Conservation (phyloP, 2,797 vertebrate species). For the Thaleichthys pacificus region DNA sequence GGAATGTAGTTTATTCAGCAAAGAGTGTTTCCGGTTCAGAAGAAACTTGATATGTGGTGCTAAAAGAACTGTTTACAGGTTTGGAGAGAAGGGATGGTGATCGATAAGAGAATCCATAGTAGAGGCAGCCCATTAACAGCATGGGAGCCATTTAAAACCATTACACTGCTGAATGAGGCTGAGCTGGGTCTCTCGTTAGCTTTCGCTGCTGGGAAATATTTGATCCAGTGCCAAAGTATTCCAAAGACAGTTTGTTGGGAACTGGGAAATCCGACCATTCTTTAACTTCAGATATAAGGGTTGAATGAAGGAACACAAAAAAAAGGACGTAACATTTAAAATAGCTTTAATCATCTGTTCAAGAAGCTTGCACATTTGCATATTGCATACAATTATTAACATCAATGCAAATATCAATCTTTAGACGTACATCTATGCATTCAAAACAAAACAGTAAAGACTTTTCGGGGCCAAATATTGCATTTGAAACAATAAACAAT, state of each 20-base stretch:
- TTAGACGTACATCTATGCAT: slow-evolving; percentile 45
- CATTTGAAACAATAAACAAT: slow-evolving; percentile 41
- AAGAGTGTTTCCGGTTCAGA: neutral
- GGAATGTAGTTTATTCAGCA: neutral
- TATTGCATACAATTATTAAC: slow-evolving; percentile 57
- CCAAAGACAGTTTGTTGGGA: slow-evolving; percentile 18
- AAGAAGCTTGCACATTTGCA: slow-evolving; percentile 59
- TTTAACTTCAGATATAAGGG: neutral
- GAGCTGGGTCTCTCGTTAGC: slow-evolving; percentile 15
- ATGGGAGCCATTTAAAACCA: slow-evolving; percentile 27
- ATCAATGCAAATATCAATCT: slow-evolving; percentile 50
- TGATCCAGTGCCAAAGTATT: slow-evolving; percentile 23
- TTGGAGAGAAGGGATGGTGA: slow-evolving; percentile 28
- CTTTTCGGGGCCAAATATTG: slow-evolving; percentile 40
- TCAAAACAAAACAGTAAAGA: slow-evolving; percentile 32
- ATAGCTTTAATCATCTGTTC: slow-evolving; percentile 64
- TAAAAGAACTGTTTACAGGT: slow-evolving; percentile 41
- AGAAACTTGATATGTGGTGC: neutral
- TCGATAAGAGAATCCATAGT: slow-evolving; percentile 44
- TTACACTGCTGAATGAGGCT: slow-evolving; percentile 24
- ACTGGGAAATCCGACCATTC: slow-evolving; percentile 10
- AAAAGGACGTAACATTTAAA: slow-evolving; percentile 56
- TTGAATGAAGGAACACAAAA: slow-evolving; percentile 16
- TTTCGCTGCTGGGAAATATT: slow-evolving; percentile 28
- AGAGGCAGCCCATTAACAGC: slow-evolving; percentile 24